Conservation (phyloP, 2,797 vertebrate genomes). For the Acestrorhynchus altus region DNA sequence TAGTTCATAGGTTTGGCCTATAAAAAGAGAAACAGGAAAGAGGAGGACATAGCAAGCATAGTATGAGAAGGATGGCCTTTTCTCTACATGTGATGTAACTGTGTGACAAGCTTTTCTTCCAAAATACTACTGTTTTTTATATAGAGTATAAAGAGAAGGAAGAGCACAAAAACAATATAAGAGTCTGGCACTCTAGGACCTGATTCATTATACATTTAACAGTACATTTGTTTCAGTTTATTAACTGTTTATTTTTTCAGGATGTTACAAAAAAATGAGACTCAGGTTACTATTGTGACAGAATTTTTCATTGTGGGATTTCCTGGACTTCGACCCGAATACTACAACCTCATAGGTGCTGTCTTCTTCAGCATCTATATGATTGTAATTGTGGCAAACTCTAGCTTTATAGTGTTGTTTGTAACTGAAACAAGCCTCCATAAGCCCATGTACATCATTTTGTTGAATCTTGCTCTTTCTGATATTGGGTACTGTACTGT, state of each 20-base stretch:
- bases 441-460: conserved; percentile 77
- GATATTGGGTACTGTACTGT: conserved; percentile 70
- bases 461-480: conserved; percentile 71
- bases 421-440: conserved; percentile 65
- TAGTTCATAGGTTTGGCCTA: background rate
- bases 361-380: conserved; percentile 65
- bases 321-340: conserved; percentile 61
- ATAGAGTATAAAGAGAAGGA: too few species aligned
- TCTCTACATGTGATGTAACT: too few species aligned
- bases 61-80: background rate
- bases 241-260: conserved; percentile 3
- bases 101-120: background rate
- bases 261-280: conserved; percentile 44
- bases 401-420: conserved; percentile 66
- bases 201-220: too few species aligned
- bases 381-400: conserved; percentile 64
- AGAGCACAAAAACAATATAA: too few species aligned
- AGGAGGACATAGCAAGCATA: too few species aligned
- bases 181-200: too few species aligned
- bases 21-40: background rate
- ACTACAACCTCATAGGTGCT: conserved; percentile 53
- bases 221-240: too few species aligned
- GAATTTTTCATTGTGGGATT: conserved; percentile 74
- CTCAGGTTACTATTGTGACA: conserved; percentile 31
- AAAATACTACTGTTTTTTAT: too few species aligned